Conservation (phyloP, 2,797 vertebrate species). For the Denticeps clupeoides region DNA sequence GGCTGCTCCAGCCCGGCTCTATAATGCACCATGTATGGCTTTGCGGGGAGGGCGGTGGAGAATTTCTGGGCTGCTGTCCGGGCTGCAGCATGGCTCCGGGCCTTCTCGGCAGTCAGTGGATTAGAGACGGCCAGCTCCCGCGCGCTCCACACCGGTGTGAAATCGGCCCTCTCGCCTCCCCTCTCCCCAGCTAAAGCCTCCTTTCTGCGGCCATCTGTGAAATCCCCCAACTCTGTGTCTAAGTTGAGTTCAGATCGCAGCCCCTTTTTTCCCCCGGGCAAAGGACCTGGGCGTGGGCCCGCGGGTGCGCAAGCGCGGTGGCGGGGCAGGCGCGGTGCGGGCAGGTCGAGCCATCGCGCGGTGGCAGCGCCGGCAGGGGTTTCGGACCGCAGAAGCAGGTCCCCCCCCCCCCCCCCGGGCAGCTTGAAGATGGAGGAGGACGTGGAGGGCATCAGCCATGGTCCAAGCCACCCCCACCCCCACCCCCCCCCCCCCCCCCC, state of each 20-base stretch:
- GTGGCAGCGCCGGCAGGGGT: conserved; percentile 51
- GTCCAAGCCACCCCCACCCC: conserved; percentile 57
- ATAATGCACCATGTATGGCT: conserved; percentile 63
- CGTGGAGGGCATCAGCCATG: conserved; percentile 58
- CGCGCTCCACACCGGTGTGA: conserved; percentile 59
- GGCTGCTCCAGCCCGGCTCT: conserved; percentile 58
- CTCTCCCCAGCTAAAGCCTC: conserved; percentile 54
- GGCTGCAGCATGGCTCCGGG: conserved; percentile 57
- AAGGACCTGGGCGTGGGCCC: conserved; percentile 31
- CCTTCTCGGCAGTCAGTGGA: conserved; percentile 65
- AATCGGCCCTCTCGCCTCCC: conserved; percentile 54
- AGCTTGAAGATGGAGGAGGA: no score
- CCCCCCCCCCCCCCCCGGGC: conserved; percentile 60
- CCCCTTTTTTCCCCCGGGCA: conserved; percentile 35
- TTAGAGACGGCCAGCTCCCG: conserved; percentile 62
- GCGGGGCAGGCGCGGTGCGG: not conserved
- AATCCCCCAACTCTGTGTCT: conserved; percentile 71
- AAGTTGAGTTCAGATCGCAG: conserved; percentile 68
- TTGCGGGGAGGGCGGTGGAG: conserved; percentile 51
- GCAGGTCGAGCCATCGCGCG: not conserved
- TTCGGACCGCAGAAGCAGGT: conserved; percentile 47
- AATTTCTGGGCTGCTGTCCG: conserved; percentile 27
- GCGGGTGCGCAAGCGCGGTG: conserved; percentile 8
- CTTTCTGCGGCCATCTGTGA: conserved; percentile 65
- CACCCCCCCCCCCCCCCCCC: not conserved